Evolutionary conservation across 2,888 invertebrate genomes (phyloP), one percentile per base, ranked within the genome.

Genomic region (Helobdella robusta): DNA sequence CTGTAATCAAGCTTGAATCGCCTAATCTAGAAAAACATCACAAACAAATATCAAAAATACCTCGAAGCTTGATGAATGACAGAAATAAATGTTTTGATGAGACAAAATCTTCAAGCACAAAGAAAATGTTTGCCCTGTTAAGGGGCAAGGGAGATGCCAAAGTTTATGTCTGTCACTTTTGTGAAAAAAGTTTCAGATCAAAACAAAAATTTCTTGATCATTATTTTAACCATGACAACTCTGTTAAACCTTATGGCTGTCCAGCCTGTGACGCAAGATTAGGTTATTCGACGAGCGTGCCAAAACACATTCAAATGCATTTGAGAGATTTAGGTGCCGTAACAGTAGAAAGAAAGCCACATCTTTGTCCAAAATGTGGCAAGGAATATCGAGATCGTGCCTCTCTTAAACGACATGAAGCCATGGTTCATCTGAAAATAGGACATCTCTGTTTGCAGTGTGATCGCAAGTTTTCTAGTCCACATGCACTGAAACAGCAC

Each of bases 381-480:
- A 60, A 60, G 25, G 18, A 40, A 18, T 60, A 60, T 46, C 15
- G 44, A 30, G 60, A 60, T 46, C 35, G 40, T 1, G 44, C 40
- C 44, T 60, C 60, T 20, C 40, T 60, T 2, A 60, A 40, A 28
- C 4, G 60, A 2, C 60, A 60, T 18, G 60, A 60, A 15, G 60
- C 44, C 36, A 60, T 60, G 60, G 60, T 60, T 18, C 60, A 60
- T 30, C 40, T 60, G 44, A 60, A 60, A 46, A 32, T 60, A 11
- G 60, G 44, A 8, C 60, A 60, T 25, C 28, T 23, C 15, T 60
- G 60, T 30, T 25, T 4, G 2, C 28, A 60, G n/a, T 60, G 60
- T 46, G 15, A 2, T 2, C 40, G 46, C 25, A 40, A 15, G 15
- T 60, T 60, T 15, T 60, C 60, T 11, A 60, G 60, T n/a, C 6